Base-by-base conservation (phyloP, 2,797 vertebrate species). In the Siniperca scherzeri region DNA sequence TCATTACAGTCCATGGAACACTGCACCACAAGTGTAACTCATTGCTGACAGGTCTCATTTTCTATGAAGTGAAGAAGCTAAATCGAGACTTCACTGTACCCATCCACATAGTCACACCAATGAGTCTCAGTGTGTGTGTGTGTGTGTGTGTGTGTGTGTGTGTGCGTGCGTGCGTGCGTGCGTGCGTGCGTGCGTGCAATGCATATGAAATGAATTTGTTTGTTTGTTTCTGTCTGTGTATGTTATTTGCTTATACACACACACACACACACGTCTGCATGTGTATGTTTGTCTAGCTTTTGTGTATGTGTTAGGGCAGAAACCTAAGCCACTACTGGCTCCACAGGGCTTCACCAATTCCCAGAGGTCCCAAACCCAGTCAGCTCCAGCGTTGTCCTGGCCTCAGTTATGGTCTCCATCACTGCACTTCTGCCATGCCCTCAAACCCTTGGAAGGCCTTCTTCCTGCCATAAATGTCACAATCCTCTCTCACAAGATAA, bases 381-480 rank as follows among this genome's bases (percentile, higher is more conserved):
- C 66, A 79, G 68, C 83, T 87, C 77, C 74, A 83, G 74, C 19
- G 38, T 69, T 69, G 85, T 86, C 83, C 80, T 84, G 83, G 87
- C 87, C 82, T 84, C 66, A 36, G 71, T 83, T 68, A 52, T 78
- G 66, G 84, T 71, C 93, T 89, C 86, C 78, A 73, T 70, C 82
- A 81, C 88, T 70, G 62, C 77, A 71, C 56, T 44, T 30, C 87
- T 92, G 90, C 91, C 92, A 88, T 94, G 93, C 91, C 94, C 94
- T 94, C 92, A 94, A 95, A 95, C 93, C 85, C 74, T 93, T 93
- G 93, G 94, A 94, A 87, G 88, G 88, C 78, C 84, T 86, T 79
- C 94, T 92, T 94, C 92, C 93, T 94, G 91, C 88, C 80, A 84
- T 95, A 94, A 94, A 95, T 94, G 92, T 95, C 93, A 95, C 53